phyloP scores from a whole-genome alignment of 2,888 invertebrate species.

The Ecdyonurus torrentis region DNA sequence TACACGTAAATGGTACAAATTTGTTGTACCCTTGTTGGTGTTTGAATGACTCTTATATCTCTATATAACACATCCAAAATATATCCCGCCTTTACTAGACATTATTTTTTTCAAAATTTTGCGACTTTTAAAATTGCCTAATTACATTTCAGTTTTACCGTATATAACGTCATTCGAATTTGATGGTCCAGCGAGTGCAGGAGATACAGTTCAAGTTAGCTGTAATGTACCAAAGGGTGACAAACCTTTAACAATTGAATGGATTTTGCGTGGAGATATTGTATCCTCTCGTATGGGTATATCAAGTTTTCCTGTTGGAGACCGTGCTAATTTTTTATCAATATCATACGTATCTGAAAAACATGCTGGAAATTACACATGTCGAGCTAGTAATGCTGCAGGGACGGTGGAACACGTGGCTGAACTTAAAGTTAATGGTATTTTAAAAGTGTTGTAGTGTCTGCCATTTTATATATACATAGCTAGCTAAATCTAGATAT shows the following conservation, averaged over 20 bases:
- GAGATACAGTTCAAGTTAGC: constrained; percentile 21
- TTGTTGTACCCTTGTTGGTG: too few species aligned
- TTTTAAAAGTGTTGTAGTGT: neutral
- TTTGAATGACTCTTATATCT: too few species aligned
- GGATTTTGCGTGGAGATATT: constrained; percentile 21
- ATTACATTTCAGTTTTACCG: constrained; percentile 16
- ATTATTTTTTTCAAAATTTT: too few species aligned
- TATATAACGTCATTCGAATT: constrained; percentile 20
- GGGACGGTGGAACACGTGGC: constrained; percentile 33
- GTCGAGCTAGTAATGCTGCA: constrained; percentile 35
- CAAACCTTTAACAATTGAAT: constrained; percentile 20
- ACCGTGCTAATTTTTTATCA: constrained; percentile 24
- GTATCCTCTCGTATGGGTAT: constrained; percentile 24
- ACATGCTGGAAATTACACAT: constrained; percentile 50
- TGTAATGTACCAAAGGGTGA: constrained; percentile 23
- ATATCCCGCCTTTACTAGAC: too few species aligned
- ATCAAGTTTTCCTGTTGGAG: constrained; percentile 27
- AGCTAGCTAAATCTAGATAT: too few species aligned
- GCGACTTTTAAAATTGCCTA: too few species aligned
- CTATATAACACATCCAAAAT: too few species aligned
- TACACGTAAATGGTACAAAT: constrained; percentile 61
- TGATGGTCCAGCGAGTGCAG: constrained; percentile 19
- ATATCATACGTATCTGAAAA: constrained; percentile 18
- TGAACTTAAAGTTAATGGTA: constrained; percentile 40
- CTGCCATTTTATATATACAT: constrained; percentile 11